phyloP scores from a whole-genome alignment of 1,140 invertebrate genomes.

The Planococcus citri region DNA sequence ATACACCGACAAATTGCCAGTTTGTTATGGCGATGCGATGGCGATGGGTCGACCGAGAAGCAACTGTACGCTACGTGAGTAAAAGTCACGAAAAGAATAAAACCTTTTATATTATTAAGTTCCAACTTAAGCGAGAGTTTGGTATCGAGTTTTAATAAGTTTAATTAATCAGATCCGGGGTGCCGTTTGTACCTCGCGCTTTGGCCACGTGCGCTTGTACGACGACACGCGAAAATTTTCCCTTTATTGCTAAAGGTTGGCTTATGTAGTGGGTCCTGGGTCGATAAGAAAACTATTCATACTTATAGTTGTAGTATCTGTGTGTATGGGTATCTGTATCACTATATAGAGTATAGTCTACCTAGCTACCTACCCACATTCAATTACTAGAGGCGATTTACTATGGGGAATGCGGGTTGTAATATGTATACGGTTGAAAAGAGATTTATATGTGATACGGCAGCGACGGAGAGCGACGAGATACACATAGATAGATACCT shows the following conservation, averaged over 20 bases:
- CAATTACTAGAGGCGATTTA: not conserved
- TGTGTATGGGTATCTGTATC: not conserved
- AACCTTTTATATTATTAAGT: not conserved
- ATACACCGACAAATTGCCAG: not conserved
- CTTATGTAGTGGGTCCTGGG: no score
- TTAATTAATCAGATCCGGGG: not conserved
- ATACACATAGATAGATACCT: no score
- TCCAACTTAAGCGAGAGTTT: not conserved
- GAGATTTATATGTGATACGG: not conserved
- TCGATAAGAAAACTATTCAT: no score
- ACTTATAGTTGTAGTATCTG: no score
- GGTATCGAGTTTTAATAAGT: not conserved
- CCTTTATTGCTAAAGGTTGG: no score
- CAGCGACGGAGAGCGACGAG: not conserved
- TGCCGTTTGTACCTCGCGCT: not conserved
- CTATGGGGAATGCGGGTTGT: not conserved
- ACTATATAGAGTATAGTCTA: no score
- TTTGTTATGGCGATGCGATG: no score
- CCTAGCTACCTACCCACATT: not conserved
- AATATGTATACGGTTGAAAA: not conserved
- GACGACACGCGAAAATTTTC: not conserved
- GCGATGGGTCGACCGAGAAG: no score
- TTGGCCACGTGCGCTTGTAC: not conserved
- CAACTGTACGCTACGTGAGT: not conserved
- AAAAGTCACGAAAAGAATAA: conserved; percentile 6